Evolutionary conservation across 2,888 invertebrate genomes (phyloP), one percentile per base, ranked within the genome.

Genomic region (Saturnia pavonia): DNA sequence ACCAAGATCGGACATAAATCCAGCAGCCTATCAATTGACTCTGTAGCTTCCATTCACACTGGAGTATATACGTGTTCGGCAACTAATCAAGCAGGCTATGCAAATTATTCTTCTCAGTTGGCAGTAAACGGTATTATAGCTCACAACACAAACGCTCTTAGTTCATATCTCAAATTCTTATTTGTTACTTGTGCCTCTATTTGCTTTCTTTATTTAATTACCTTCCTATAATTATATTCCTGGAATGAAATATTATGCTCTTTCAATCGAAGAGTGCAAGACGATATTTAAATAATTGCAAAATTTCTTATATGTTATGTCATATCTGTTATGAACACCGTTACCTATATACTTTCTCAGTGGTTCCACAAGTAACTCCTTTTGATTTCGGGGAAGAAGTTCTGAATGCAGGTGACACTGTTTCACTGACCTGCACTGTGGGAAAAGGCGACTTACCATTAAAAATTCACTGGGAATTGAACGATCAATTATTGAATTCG

Each of bases 291-390:
- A 43, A 0, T 60, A 11, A 22, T 12, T 57, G 9, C n/a, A 51
- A 57, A 60, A 60, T 60, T 1, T 27, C 27, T 14, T 60, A 25
- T 16, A 27, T 27, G 14, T 60, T 60, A 60, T 6, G 14, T n/a
- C n/a, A n/a, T n/a, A n/a, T n/a, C 57, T 60, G 3, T 60, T 60
- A 60, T 60, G 57, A 60, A 60, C 27, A 12, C 57, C 25, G 1
- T 14, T 25, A 67, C 22, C 9, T 54, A 40, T 51, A 7, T 71
- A 69, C 51, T 83, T 82, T 72, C 74, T 71, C 91, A 97, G 97
- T 97, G 88, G 94, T 96, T 80, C 97, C 97, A 74, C 97, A 97
- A 95, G 96, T 97, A 80, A 95, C 96, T 72, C 96, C 96, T 68
- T 97, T 97, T 83, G 95, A 96, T 84, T 97, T 97, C 85, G 97